phyloP scores from a whole-genome alignment of 2,888 invertebrate genomes.

The Colletes collaris region DNA sequence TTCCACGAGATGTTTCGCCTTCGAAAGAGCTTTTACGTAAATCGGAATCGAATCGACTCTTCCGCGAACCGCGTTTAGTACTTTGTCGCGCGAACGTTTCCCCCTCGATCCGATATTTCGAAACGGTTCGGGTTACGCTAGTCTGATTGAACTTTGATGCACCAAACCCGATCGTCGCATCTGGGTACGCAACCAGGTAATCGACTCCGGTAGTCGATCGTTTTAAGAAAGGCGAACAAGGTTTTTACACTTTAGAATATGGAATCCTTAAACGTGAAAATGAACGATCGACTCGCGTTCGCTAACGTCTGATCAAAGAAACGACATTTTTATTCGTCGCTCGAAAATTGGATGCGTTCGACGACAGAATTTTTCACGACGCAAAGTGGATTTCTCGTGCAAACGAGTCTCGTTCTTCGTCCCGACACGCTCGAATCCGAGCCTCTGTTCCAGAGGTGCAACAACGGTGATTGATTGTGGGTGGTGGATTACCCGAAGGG shows the following conservation, averaged over 20 bases:
- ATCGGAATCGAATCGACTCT: conserved; percentile 3
- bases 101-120: neutral
- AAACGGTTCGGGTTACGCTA: no score
- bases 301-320: no score
- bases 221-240: no score
- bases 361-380: conserved; percentile 15
- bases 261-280: no score
- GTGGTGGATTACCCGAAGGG: conserved; percentile 59
- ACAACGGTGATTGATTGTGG: conserved; percentile 71
- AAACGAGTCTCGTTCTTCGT: neutral
- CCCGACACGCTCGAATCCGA: conserved; percentile 59
- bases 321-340: no score
- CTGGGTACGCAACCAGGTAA: no score
- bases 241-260: no score
- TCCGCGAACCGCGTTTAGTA: neutral
- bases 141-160: no score
- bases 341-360: no score
- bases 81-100: neutral
- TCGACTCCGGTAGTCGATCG: no score
- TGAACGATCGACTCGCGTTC: no score
- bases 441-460: conserved; percentile 50
- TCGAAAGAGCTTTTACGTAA: neutral
- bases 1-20: neutral
- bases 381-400: conserved; percentile 19
- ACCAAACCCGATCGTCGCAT: no score